Conservation (phyloP, 2,113 vertebrate genomes). For the Trinectes maculatus region DNA sequence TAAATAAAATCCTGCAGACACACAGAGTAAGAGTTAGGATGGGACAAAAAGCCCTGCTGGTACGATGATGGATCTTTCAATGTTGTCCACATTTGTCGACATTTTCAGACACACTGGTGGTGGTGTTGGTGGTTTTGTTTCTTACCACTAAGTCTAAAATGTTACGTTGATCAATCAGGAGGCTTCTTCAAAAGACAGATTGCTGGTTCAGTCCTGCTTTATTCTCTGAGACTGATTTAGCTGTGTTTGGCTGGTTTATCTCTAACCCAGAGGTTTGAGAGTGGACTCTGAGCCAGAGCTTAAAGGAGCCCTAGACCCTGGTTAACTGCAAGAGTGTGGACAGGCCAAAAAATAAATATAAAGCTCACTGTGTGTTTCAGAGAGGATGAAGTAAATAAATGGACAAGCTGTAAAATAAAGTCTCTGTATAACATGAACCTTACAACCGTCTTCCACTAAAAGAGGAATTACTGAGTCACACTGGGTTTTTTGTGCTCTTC, state of each 20-base stretch:
- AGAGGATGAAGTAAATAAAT: no score
- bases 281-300: conserved; percentile 56
- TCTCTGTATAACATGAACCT: no score
- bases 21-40: background rate
- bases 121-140: background rate
- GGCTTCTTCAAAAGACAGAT: conserved; percentile 21
- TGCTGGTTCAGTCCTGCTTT: conserved; percentile 26
- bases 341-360: background rate
- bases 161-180: background rate
- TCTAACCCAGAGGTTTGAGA: conserved; percentile 64
- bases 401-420: no score
- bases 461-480: no score
- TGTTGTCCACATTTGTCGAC: no score
- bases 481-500: no score
- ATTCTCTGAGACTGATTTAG: conserved; percentile 28
- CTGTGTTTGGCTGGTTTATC: conserved; percentile 39
- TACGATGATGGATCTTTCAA: background rate
- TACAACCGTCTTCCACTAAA: no score
- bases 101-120: no score
- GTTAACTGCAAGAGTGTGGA: conserved; percentile 29
- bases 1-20: background rate
- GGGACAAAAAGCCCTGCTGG: background rate
- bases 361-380: background rate
- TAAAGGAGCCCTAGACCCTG: conserved; percentile 51
- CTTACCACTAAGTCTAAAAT: background rate